Percentiles rank a stretch among this genome's conserved stretches.
These are phyloP conservation scores for Andrena bucephala DNA, from an alignment of 2,888 invertebrate genomes.

Conservation along the genomic window DNA sequence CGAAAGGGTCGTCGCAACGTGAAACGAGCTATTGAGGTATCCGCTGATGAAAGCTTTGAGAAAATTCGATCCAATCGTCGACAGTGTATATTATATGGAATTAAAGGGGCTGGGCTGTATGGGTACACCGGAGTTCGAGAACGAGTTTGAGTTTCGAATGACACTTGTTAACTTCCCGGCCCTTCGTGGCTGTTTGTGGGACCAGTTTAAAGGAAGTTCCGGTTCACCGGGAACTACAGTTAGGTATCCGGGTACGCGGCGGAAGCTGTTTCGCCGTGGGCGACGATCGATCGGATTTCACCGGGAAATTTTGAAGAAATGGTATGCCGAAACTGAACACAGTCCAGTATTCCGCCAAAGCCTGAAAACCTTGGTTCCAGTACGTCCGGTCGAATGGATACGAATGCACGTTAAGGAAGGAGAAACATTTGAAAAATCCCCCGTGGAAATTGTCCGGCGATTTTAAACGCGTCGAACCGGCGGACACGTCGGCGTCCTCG, in stretches of 20 bases:
- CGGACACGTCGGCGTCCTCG: neutral
- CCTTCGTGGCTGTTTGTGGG: slow-evolving; percentile 53
- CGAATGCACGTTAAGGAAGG: too few relatives aligned
- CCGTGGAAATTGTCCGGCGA: neutral
- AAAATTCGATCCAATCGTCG: slow-evolving; percentile 45
- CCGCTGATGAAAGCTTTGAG: slow-evolving; percentile 15
- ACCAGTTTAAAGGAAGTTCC: slow-evolving; percentile 46
- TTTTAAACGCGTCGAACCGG: slow-evolving; percentile 7
- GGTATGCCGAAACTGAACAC: too few relatives aligned
- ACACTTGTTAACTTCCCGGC: slow-evolving; percentile 57
- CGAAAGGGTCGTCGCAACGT: neutral
- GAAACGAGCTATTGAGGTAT: slow-evolving; percentile 19
- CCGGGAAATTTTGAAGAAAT: neutral
- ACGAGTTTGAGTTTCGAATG: slow-evolving; percentile 56
- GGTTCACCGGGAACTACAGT: slow-evolving; percentile 42
- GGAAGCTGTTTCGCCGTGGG: neutral
- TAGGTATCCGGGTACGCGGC: slow-evolving; percentile 7
- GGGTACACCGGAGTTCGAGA: slow-evolving; percentile 13
- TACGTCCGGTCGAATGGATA: too few relatives aligned
- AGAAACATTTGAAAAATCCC: too few relatives aligned
- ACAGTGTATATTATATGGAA: slow-evolving; percentile 26
- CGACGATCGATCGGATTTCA: neutral
- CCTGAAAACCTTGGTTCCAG: too few relatives aligned
- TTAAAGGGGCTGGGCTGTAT: slow-evolving; percentile 29
- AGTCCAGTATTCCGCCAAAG: too few relatives aligned